A percentile compares a stretch with the other conserved stretches of the same genome.
Conservation (phyloP, 2,888 invertebrate species). For the Teleiodes luculella region DNA sequence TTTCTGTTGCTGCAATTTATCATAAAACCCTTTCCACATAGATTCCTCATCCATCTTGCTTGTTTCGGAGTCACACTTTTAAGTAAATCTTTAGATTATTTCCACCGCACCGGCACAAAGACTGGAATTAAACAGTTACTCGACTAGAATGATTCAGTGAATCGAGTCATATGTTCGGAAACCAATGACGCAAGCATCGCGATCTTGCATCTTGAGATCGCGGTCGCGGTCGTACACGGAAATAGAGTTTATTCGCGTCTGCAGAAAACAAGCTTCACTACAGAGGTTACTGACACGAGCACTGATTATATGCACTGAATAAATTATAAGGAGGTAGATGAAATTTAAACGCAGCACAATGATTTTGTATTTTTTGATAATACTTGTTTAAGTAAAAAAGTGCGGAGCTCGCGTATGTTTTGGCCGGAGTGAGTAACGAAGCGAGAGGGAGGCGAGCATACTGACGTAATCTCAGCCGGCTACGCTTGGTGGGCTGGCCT, state of each 20-base stretch:
- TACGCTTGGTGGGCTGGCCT: slow-evolving; percentile 24
- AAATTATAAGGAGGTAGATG: too few species aligned
- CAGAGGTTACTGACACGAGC: slow-evolving; percentile 50
- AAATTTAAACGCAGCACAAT: too few species aligned
- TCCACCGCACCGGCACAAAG: slow-evolving; percentile 11
- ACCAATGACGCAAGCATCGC: slow-evolving; percentile 63
- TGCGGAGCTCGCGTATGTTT: slow-evolving; percentile 39
- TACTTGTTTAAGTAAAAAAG: neutral
- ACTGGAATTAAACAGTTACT: slow-evolving; percentile 7
- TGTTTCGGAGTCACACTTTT: slow-evolving; percentile 1
- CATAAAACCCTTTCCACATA: slow-evolving; percentile 88
- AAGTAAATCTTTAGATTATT: neutral
- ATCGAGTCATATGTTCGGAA: slow-evolving; percentile 57
- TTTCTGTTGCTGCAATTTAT: slow-evolving; percentile 81
- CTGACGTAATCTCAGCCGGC: slow-evolving; percentile 61
- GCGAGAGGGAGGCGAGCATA: slow-evolving; percentile 33
- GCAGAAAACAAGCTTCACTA: slow-evolving; percentile 29
- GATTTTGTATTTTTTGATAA: too few species aligned
- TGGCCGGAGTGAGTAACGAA: slow-evolving; percentile 32
- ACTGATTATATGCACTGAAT: neutral
- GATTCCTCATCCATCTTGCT: slow-evolving; percentile 82
- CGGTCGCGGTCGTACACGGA: slow-evolving; percentile 33
- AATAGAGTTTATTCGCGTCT: slow-evolving; percentile 34
- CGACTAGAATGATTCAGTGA: slow-evolving; percentile 57
- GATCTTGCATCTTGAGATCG: slow-evolving; percentile 38